These are phyloP conservation scores for Zaprionus africanus DNA, from an alignment of 1,140 invertebrate species.

Conservation along the genomic window DNA sequence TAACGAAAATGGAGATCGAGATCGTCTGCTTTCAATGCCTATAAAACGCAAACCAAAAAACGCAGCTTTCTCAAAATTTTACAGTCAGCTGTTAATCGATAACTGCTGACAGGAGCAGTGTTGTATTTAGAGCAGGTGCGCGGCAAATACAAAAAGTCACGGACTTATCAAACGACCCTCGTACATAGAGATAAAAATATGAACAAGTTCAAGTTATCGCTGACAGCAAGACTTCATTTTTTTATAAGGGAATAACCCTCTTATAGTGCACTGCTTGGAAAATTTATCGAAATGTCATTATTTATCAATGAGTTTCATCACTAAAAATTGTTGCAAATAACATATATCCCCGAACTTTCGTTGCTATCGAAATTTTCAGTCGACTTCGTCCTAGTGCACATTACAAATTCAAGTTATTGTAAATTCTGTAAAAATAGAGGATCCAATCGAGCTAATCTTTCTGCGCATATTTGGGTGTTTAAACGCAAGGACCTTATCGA, in stretches of 20 bases:
- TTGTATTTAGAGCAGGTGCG: too few relatives aligned
- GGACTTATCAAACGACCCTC: too few relatives aligned
- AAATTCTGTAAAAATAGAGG: slow-evolving; percentile 45
- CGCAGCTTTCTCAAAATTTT: too few relatives aligned
- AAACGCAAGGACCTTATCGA: not conserved
- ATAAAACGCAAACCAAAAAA: too few relatives aligned
- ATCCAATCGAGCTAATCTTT: slow-evolving; percentile 4
- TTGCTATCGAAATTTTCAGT: slow-evolving; percentile 72
- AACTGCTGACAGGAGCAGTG: too few relatives aligned
- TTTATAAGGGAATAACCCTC: not conserved
- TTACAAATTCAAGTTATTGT: slow-evolving; percentile 60
- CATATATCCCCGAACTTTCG: slow-evolving; percentile 27
- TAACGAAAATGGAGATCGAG: too few relatives aligned
- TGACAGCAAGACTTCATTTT: not conserved
- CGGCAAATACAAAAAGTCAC: too few relatives aligned
- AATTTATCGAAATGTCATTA: slow-evolving; percentile 7
- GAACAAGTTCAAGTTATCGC: not conserved
- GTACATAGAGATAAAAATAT: not conserved
- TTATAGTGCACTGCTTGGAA: not conserved
- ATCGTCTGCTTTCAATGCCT: too few relatives aligned
- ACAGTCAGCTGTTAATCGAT: too few relatives aligned
- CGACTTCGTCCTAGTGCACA: slow-evolving; percentile 55
- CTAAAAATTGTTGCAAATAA: slow-evolving; percentile 17
- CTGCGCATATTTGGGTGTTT: slow-evolving; percentile 5
- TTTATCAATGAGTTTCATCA: slow-evolving; percentile 11